Base-by-base conservation (phyloP, 2,888 invertebrate genomes). In the Hydropsyche betteni region DNA sequence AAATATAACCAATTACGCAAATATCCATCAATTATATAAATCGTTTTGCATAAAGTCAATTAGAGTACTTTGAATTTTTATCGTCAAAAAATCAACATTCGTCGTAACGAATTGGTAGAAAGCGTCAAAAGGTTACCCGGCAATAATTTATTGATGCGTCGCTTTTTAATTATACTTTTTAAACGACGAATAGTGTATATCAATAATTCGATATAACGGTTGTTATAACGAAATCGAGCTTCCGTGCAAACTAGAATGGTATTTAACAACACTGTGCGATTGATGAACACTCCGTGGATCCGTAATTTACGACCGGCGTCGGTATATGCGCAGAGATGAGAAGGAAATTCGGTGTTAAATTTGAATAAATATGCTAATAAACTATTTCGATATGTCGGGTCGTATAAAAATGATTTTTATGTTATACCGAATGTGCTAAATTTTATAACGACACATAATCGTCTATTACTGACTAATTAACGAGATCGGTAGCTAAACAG, bases 221-320 rank as follows among this genome's bases (percentile, higher is more conserved):
- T 64, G 34, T 64, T 64, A 64, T 24, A 36, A 44, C 33, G 34
- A 64, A 64, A 64, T 64, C 64, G n/a, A 64, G 64, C 64, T 64
- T 64, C 64, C 36, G 64, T 64, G 34, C 64, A 36, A 64, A 64
- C 64, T n/a, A 64, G 64, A 64, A 64, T 64, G 64, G 36, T 64
- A 64, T 64, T 64, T 64, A 36, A 64, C 58, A 58, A 58, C 36
- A 64, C 64, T 12, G n/a, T 36, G 8, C 64, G 33, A 34, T 64
- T 64, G 64, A 64, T 64, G 64, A 64, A 64, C 33, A 36, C 33
- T 24, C 64, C 12, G 64, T 34, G 64, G 34, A 64, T 64, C 64
- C 3, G 34, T 64, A 64, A 64, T 64, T 64, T 64, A 64, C 34
- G 64, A 36, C 36, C 34, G 8, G 10, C 34, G 36, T 36, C 36